Evolutionary conservation across 2,113 vertebrate genomes (phyloP).

Genomic region (Furnarius figulus): DNA sequence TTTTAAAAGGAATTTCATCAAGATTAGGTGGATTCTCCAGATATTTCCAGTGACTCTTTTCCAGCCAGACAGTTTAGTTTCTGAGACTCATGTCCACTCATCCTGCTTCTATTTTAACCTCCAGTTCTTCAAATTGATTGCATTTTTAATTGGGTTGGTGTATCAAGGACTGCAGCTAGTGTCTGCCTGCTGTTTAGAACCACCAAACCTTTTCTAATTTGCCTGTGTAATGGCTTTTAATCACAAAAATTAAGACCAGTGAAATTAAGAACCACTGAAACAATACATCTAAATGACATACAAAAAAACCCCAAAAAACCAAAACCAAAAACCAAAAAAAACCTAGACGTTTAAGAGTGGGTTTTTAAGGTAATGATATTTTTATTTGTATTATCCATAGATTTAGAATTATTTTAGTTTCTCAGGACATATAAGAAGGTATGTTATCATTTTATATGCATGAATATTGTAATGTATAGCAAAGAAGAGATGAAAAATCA

Average conservation of each 20-base stretch:
- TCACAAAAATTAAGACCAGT: neutral
- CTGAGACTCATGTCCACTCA: neutral
- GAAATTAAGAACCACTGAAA: slow-evolving; percentile 26
- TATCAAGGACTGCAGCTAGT: neutral
- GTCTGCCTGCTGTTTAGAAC: slow-evolving; percentile 1
- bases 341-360: rapidly evolving
- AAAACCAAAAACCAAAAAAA: too few relatives aligned
- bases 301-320: too few relatives aligned
- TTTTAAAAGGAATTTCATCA: slow-evolving; percentile 1
- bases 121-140: slow-evolving; percentile 25
- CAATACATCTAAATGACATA: neutral
- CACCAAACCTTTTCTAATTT: neutral
- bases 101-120: slow-evolving; percentile 1
- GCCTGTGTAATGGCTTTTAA: slow-evolving; percentile 11
- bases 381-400: neutral
- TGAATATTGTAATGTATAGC: neutral
- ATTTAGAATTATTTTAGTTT: neutral
- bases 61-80: neutral
- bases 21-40: neutral
- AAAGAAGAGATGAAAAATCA: neutral
- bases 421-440: neutral
- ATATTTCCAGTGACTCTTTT: neutral
- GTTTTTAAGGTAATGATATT: neutral
- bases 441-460: neutral
- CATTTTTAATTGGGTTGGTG: slow-evolving; percentile 43